phyloP scores from a whole-genome alignment of 2,113 vertebrate genomes.

The Haemorhous mexicanus region DNA sequence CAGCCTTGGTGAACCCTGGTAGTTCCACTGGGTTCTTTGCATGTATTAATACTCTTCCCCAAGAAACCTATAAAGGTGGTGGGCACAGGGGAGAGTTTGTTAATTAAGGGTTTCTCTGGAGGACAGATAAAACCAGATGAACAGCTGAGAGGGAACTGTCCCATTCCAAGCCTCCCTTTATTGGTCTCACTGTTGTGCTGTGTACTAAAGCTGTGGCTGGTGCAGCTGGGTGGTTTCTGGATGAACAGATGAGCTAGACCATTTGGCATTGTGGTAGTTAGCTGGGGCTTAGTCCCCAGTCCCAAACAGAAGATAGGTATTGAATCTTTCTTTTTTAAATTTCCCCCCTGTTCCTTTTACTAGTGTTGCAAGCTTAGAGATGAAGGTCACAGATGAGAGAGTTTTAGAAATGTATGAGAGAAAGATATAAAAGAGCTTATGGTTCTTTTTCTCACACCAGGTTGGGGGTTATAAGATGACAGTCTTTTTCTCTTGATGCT shows the following conservation, averaged over 20 bases:
- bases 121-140: background rate
- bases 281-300: background rate
- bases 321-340: too few species aligned
- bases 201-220: background rate
- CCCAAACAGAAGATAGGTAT: background rate
- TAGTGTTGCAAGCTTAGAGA: background rate
- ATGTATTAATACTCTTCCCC: background rate
- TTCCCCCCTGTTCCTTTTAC: accelerated
- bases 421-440: background rate
- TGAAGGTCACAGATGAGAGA: background rate
- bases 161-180: background rate
- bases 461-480: background rate
- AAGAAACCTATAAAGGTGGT: background rate
- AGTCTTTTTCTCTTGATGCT: background rate
- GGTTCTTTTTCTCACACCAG: background rate
- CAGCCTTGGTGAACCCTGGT: background rate
- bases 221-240: background rate
- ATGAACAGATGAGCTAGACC: background rate
- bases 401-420: background rate
- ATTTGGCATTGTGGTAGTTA: background rate
- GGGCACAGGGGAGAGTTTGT: background rate
- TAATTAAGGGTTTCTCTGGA: background rate
- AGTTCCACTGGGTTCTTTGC: background rate
- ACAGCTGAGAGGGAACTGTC: background rate
- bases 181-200: background rate